Base-by-base conservation (phyloP, 2,888 invertebrate species). In the Tenthredo scrophulariae region DNA sequence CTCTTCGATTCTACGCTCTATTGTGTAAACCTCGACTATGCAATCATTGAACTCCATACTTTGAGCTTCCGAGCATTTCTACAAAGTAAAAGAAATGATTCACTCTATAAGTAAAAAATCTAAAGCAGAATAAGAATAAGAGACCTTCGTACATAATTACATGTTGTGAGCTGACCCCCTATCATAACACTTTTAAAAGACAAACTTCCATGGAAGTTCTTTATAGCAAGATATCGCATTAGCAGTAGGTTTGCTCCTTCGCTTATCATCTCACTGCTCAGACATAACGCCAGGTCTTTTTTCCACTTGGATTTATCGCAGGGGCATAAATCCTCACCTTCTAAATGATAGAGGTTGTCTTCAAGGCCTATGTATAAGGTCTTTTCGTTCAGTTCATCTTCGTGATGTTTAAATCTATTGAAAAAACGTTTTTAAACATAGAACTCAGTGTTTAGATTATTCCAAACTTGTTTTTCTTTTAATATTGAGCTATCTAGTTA, bases 221-320 rank as follows among this genome's bases (percentile, higher is more conserved):
- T 93, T 18, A 96, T 89, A 2, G 94, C 95, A 50, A 96, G 92
- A 90, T 95, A 96, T 87, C 96, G 94, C 91, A 96, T 93, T 26
- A 96, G 91, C 18, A 96, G 91, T 85, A 96, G 93, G 91, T 95
- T 96, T 10, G 95, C 94, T 50, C 95, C 96, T 93, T 96, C 96
- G n/a, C 95, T 94, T 80, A 96, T 91, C 86, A 95, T 94, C 88
- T 94, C 92, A 82, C 92, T 93, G n/a, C 94, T 93, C 37, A 93
- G 93, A 67, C 93, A 93, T 83, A 95, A 94, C 54, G 94, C 92
- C 89, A 95, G 94, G 88, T 95, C 94, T 85, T 94, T 93, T 77
- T 94, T 93, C 86, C 94, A 94, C 46, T 94, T 93, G 67, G 93
- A 90, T 85, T 93, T 92, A 65, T 94, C 92, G 1, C 94, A 93